phyloP scores from a whole-genome alignment of 2,113 vertebrate genomes.

The Gadus chalcogrammus region DNA sequence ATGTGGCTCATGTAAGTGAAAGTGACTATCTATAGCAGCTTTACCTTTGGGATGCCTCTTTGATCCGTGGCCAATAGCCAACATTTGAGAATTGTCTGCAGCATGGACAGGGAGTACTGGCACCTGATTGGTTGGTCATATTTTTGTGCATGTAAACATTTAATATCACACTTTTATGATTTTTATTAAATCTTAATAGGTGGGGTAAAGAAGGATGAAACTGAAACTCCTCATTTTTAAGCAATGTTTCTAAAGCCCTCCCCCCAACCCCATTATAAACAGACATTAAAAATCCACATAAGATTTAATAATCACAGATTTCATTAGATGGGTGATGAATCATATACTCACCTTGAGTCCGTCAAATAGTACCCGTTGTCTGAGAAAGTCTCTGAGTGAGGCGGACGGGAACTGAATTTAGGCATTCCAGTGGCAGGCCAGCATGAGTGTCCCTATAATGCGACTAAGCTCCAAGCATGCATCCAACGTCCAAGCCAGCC shows the following conservation, averaged over 20 bases:
- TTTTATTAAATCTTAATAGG: no score
- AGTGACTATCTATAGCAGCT: neutral
- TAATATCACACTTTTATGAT: no score
- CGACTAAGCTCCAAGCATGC: conserved; percentile 3
- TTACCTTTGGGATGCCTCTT: conserved; percentile 29
- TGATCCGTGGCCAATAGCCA: conserved; percentile 32
- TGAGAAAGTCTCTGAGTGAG: conserved; percentile 23
- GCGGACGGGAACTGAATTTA: conserved; percentile 26
- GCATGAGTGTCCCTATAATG: conserved; percentile 11
- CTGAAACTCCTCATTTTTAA: no score
- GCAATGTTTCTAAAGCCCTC: no score
- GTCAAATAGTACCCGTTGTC: neutral
- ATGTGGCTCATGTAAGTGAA: neutral
- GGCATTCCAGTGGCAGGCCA: conserved; percentile 24
- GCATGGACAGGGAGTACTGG: conserved; percentile 26
- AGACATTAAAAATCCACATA: no score
- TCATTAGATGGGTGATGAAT: neutral
- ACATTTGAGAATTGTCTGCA: conserved; percentile 17
- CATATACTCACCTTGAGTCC: conserved; percentile 12
- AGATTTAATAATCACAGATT: neutral
- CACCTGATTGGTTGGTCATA: conserved; percentile 11
- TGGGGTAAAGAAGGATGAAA: no score
- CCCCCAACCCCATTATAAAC: no score
- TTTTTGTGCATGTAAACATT: no score
- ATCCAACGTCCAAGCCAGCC: conserved; percentile 3